Percentiles rank a stretch among this genome's conserved stretches.
phyloP scores from a whole-genome alignment of 2,113 vertebrate species.

The Maccullochella peelii region DNA sequence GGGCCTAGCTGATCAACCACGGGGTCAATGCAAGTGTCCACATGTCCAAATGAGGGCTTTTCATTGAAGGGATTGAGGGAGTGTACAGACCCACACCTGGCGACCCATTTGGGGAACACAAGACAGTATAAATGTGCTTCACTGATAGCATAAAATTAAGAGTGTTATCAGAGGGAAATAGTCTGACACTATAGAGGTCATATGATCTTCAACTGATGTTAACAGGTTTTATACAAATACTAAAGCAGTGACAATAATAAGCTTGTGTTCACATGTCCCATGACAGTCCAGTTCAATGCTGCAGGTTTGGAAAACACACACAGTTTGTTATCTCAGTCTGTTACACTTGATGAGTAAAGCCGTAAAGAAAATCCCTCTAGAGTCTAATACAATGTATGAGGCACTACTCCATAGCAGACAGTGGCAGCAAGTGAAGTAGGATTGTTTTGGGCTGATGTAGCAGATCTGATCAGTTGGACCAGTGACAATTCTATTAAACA shows the following conservation, averaged over 20 bases:
- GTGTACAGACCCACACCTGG: not conserved
- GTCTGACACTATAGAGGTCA: not conserved
- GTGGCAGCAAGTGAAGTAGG: too few species aligned
- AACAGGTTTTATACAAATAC: not conserved
- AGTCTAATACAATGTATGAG: not conserved
- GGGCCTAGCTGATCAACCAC: not conserved
- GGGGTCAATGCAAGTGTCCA: not conserved
- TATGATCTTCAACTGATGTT: not conserved
- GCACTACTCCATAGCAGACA: not conserved
- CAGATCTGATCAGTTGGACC: not conserved
- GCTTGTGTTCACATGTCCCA: not conserved
- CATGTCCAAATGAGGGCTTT: not conserved
- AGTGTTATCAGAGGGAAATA: not conserved
- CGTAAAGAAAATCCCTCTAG: not conserved
- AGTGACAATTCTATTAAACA: not conserved
- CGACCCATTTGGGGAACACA: not conserved
- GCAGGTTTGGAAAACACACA: not conserved
- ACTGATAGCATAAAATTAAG: not conserved
- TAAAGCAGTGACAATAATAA: not conserved
- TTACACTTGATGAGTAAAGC: not conserved
- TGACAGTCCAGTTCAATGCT: not conserved
- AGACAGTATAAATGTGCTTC: not conserved
- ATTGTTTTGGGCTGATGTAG: not conserved
- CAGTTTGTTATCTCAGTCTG: not conserved
- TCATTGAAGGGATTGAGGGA: conserved; percentile 3